Evolutionary conservation across 2,888 invertebrate species (phyloP), one percentile per base, ranked within the genome.

Genomic region (Leptopterna dolabrata): DNA sequence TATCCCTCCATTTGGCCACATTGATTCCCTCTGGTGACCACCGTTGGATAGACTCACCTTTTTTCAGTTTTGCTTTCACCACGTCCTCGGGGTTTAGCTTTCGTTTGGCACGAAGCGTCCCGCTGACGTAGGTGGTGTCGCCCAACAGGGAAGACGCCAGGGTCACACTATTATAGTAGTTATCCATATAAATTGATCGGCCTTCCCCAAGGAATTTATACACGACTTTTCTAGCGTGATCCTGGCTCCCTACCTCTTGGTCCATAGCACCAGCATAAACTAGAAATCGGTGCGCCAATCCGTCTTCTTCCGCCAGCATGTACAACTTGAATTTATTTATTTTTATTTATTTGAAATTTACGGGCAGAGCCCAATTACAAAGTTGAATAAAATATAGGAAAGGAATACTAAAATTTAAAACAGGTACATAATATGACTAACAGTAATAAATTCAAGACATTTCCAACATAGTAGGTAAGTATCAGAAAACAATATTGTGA

Each of bases 231-330:
- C 9, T n/a, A 14, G 81, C 27, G 36, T 87, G 76, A 14, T 29
- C 84, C 11, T 41, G 27, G 19, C 87, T 85, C 19, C 88, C 90
- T 55, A 90, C 87, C 16, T 90, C 89, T n/a, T 90, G 88, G 36
- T 90, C 90, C 88, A 86, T 76, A 11, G 89, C 87, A 78, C 90
- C 90, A 0, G 88, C 89, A 80, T 90, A 90, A 29, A 91, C 71
- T 71, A 89, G 88, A 19, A 86, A 90, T 87, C 89, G 89, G 63
- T 90, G 85, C 70, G 90, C 88, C 36, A 89, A 84, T 51, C 91
- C 91, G 89, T 90, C 90, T 41, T 91, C 90, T 82, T 91, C 90
- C 6, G 90, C 89, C 13, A 92, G 88, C 43, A 91, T 90, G 88
- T 92, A 91, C 0, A 92, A 70, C 88, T 91, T 91, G 0, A n/a